Base-by-base conservation (phyloP, 1,140 invertebrate species). In the Penaeus vannamei region DNA sequence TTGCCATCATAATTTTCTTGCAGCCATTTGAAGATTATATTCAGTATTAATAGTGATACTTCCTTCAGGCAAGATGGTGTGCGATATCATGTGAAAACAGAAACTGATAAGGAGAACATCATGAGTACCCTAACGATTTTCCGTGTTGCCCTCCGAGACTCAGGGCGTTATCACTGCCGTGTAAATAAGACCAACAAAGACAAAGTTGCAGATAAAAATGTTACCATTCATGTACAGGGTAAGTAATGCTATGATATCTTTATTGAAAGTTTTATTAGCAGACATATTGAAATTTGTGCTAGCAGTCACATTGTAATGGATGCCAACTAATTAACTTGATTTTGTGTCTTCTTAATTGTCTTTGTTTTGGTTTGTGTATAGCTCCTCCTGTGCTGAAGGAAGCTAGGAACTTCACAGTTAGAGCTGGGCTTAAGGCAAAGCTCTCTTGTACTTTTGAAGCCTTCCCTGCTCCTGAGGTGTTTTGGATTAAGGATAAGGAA, bases 391-490 rank as follows among this genome's bases (percentile, higher is more conserved):
- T 89, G 26, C 62, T 89, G 26, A 72, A n/a, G 64, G 87, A 89
- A 80, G 87, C 87, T 20, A 66, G 87, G 17, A 89, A 89, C 46
- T 22, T 32, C 42, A 89, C 87, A 53, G 87, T 84, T 5, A 26
- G 81, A 46, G 87, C 62, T 22, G 87, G 87, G 17, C 46, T 77
- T 29, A 89, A 84, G 60, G 87, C 81, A 32, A 53, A 79, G 72
- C 81, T 89, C 22, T 89, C 87, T 22, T 89, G 87, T n/a, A 89
- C 87, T 62, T 89, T 89, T 77, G 29, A 80, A 60, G 87, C 87
- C 53, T 53, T 76, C 23, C 87, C 87, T 42, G 81, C 81, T 8
- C 87, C 87, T 42, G 87, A 89, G 32, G 87, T 89, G 10, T 69
- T 77, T 61, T 89, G 87, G 87, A 22, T 89, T 12, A 89, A 82